Base-by-base conservation (phyloP, 2,797 vertebrate species). In the Brachymystax lenok region DNA sequence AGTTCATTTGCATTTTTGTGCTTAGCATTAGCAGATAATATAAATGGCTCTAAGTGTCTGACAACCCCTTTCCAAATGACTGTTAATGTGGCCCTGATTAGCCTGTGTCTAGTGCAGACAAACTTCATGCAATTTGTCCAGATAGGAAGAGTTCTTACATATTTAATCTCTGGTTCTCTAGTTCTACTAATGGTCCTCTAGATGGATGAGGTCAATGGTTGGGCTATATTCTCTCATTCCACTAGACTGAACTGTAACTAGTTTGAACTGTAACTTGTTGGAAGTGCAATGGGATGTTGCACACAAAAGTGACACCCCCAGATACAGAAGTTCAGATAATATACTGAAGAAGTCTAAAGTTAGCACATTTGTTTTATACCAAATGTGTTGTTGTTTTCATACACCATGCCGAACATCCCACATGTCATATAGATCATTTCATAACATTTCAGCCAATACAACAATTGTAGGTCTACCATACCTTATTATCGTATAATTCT, bases 81-180 rank as follows among this genome's bases (percentile, higher is more conserved):
- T 77, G 73, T 79, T 91, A 88, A 89, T 88, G 88, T 85, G 85
- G 74, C 84, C 76, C 82, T 89, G 86, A 91, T 92, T 92, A 90
- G 89, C 79, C 83, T 6, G 51, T 83, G 83, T 89, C 87, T 76
- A 83, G 81, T 77, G 75, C 88, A 89, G 90, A 92, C 88, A 90
- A 92, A 90, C 89, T 89, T 87, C 84, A 84, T 89, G 86, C 77
- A 86, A 89, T 92, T 89, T 92, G 88, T 92, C 87, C 83, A 81
- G 83, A 88, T 77, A 85, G 78, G 82, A 88, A 82, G 81, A 89
- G 88, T 81, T 91, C 80, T 74, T 92, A 56, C 85, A 92, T 90
- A 83, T 88, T 90, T 91, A 85, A 91, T 80, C 78, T 74, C 67
- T 79, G 75, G 83, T 80, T 90, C 86, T 85, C 76, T 85, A 79